Percentiles rank a stretch among this genome's conserved stretches.
Conservation (phyloP, 2,888 invertebrate species). For the Oscheius sp. region DNA sequence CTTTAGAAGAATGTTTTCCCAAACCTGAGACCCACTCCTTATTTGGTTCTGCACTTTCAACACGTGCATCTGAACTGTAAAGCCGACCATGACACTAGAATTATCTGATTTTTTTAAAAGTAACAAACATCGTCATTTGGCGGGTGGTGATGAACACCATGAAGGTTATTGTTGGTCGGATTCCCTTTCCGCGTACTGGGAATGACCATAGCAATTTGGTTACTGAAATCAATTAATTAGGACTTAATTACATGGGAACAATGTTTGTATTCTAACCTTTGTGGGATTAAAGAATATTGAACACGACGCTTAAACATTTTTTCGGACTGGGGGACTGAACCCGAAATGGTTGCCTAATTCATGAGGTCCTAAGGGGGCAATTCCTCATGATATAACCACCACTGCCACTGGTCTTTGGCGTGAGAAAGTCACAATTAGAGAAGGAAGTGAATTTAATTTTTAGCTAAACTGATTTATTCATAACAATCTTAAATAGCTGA, state of each 20-base stretch:
- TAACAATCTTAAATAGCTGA: too few relatives aligned
- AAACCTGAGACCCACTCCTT: constrained; percentile 15
- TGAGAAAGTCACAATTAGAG: too few relatives aligned
- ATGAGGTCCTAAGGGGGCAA: constrained; percentile 22
- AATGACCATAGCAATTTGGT: constrained; percentile 59
- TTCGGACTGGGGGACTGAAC: neutral
- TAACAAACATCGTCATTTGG: neutral
- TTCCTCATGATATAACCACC: constrained; percentile 24
- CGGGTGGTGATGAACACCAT: neutral
- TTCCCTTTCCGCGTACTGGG: constrained; percentile 55
- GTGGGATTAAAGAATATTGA: constrained; percentile 2
- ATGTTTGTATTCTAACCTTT: neutral
- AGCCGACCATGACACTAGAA: neutral
- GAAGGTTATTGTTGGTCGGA: constrained; percentile 15
- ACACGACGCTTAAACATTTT: constrained; percentile 19
- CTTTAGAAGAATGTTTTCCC: neutral
- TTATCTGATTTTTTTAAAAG: neutral
- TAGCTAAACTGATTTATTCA: too few relatives aligned
- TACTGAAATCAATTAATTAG: constrained; percentile 33
- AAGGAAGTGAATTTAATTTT: too few relatives aligned
- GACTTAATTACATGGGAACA: neutral
- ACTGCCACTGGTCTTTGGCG: constrained; percentile 10
- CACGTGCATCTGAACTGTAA: neutral
- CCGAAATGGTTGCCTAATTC: constrained; percentile 23
- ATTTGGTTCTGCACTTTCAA: constrained; percentile 10